These are phyloP conservation scores for Campylomormyrus numenius DNA, from an alignment of 2,113 vertebrate genomes.

Conservation along the genomic window DNA sequence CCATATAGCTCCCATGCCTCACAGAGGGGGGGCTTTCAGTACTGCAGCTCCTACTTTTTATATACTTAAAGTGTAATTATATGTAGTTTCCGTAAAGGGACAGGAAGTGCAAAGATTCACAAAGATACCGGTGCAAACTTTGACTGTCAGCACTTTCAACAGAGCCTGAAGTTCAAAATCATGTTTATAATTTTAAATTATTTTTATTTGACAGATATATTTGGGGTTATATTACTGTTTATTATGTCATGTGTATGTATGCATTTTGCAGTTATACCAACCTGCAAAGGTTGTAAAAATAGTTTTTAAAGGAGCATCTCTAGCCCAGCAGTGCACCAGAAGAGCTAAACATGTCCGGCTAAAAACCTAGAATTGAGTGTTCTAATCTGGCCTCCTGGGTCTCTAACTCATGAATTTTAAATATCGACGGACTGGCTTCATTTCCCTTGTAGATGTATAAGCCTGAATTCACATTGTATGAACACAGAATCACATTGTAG, in stretches of 20 bases:
- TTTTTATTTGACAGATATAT: not conserved
- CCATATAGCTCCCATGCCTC: not conserved
- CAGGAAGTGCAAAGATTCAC: not conserved
- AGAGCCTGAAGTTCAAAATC: conserved; percentile 12
- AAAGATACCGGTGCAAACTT: not conserved
- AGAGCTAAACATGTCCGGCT: not conserved
- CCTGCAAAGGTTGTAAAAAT: not conserved
- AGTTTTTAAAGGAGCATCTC: not conserved
- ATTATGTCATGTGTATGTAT: not conserved
- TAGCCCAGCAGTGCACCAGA: not conserved
- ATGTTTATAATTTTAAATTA: conserved; percentile 27
- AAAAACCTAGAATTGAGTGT: not conserved
- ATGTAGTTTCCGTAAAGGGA: conserved; percentile 1
- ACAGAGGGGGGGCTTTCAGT: not conserved
- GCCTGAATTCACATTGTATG: not conserved
- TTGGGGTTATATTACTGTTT: not conserved
- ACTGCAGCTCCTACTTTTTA: not conserved
- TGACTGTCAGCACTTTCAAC: not conserved
- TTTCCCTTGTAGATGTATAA: not conserved
- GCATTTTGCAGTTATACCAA: not conserved
- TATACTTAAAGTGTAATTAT: not conserved
- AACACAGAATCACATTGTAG: not conserved
- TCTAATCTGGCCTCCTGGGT: not conserved
- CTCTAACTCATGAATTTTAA: not conserved
- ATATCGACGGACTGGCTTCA: not conserved